phyloP scores from a whole-genome alignment of 2,888 invertebrate species.

The Chouioia cunea region DNA sequence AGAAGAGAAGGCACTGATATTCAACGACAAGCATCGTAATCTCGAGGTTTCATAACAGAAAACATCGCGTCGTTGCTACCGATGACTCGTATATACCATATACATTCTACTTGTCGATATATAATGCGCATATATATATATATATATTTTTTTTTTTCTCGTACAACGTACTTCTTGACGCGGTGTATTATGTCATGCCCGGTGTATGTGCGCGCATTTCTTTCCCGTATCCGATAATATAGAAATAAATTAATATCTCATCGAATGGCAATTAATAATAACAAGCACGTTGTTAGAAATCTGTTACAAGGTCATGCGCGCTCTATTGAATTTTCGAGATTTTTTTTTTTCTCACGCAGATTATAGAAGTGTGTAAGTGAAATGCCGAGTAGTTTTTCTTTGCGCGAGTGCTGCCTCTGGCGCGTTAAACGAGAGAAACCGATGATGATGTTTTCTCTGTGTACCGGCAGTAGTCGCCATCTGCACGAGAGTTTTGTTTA shows the following conservation, averaged over 20 bases:
- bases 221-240: too few relatives aligned
- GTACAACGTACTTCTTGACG: not conserved
- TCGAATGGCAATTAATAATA: not conserved
- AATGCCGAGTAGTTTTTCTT: too few relatives aligned
- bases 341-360: conserved; percentile 3
- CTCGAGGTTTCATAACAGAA: too few relatives aligned
- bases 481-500: conserved; percentile 47
- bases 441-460: conserved; percentile 3
- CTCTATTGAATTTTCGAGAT: conserved; percentile 36
- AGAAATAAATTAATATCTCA: not conserved
- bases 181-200: conserved; percentile 19
- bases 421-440: not conserved
- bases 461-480: conserved; percentile 47
- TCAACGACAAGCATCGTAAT: too few relatives aligned
- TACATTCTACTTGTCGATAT: too few relatives aligned
- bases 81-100: too few relatives aligned
- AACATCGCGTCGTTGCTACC: too few relatives aligned
- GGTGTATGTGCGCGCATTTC: not conserved
- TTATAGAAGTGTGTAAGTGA: too few relatives aligned
- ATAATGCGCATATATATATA: not conserved
- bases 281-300: conserved; percentile 32
- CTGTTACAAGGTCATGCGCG: conserved; percentile 50
- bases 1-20: too few relatives aligned
- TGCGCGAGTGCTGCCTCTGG: too few relatives aligned
- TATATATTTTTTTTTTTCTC: conserved; percentile 3